Base-by-base conservation (phyloP, 2,888 invertebrate species). In the Phengaris arion region DNA sequence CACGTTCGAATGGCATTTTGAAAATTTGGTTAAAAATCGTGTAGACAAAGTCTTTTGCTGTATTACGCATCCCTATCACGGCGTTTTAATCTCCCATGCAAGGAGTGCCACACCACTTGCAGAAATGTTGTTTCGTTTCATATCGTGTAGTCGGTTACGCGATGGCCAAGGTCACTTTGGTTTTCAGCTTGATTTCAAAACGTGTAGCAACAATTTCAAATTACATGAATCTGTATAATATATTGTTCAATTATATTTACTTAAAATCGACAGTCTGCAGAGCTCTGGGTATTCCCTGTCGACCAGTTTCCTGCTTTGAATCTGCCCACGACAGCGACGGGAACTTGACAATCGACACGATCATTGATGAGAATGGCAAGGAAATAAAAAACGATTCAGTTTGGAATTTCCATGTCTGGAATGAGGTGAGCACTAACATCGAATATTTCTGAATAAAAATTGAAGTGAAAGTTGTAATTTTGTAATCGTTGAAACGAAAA, bases 201-300 rank as follows among this genome's bases (percentile, higher is more conserved):
- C 48, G 35, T 35, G 35, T 35, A 48, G 6, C 48, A 48, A 8
- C 0, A 48, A 2, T 4, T 48, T 46, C 4, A 48, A 48, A 48
- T 48, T 48, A 8, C 48, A 48, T 48, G 52, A 9, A 7, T 52
- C 4, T 52, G 10, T 4, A 1, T 52, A 9, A 52, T 12, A 52
- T 0, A 10, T 1, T 9, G 52, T 12, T n/a, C 64, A 64, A 64
- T 35, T 35, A n/a, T 59, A 59, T 13, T 59, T 10, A 6, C 15
- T 48, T 48, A 22, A 70, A 22, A 6, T 64, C 12, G 8, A 9
- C 35, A 72, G 72, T 72, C 52, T 54, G 52, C 54, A 72, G 72
- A 54, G 72, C 72, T 52, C 52, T 72, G 12, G 72, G 72, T 72
- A 52, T 72, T 54, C 72, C 72, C n/a, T 72, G 72, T 10, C 51